A percentile compares a stretch with the other conserved stretches of the same genome.
These are phyloP conservation scores for Aspidiotus destructor DNA, from an alignment of 2,888 invertebrate species.

Conservation along the genomic window DNA sequence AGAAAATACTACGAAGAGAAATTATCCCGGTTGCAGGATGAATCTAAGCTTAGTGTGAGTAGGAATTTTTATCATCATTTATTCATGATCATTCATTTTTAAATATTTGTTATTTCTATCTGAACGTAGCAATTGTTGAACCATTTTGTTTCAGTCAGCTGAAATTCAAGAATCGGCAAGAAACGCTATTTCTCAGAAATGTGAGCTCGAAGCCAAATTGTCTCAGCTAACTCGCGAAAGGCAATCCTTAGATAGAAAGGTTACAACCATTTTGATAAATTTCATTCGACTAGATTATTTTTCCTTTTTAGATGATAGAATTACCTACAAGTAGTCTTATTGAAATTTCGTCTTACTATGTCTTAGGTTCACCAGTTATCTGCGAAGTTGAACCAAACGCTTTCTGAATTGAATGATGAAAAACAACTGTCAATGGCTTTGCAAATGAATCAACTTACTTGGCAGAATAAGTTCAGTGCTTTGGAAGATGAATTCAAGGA, in stretches of 20 bases:
- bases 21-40: constrained; percentile 46
- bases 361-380: constrained; percentile 48
- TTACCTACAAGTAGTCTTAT: background rate
- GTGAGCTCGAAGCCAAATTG: constrained; percentile 31
- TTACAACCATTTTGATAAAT: background rate
- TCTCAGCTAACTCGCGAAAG: constrained; percentile 53
- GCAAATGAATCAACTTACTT: constrained; percentile 61
- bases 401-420: constrained; percentile 70
- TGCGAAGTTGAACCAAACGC: constrained; percentile 54
- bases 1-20: constrained; percentile 82
- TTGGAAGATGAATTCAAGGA: constrained; percentile 47
- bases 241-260: constrained; percentile 57
- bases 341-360: background rate
- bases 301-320: background rate
- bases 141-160: constrained; percentile 8
- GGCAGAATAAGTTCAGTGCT: constrained; percentile 54
- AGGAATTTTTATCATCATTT: background rate
- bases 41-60: constrained; percentile 29
- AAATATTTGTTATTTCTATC: background rate
- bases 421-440: constrained; percentile 70
- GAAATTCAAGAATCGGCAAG: constrained; percentile 12
- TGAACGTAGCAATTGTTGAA: background rate
- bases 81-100: background rate
- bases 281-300: no score
- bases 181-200: constrained; percentile 33